phyloP scores from a whole-genome alignment of 2,888 invertebrate genomes.

The Toxonevra muliebris region DNA sequence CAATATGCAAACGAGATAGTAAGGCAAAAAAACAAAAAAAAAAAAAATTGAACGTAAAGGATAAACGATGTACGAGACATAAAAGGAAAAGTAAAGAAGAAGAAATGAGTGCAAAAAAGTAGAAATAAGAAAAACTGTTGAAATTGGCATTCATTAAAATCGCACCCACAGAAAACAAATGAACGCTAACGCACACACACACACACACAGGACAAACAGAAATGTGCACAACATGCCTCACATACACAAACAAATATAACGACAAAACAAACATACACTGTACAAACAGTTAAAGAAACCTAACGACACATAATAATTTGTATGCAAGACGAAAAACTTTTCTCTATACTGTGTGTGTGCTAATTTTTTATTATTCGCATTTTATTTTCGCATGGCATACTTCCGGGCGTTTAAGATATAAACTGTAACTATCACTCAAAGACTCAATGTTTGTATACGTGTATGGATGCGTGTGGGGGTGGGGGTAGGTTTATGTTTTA shows the following conservation, averaged over 20 bases:
- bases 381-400: background rate
- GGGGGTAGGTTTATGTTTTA: no score
- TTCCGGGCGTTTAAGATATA: background rate
- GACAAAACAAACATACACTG: background rate
- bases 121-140: background rate
- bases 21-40: no score
- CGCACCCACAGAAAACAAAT: background rate
- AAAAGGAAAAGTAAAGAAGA: no score
- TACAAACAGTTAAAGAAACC: background rate
- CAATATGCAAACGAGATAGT: no score
- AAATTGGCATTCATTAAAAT: background rate
- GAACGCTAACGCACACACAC: background rate
- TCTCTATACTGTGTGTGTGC: background rate
- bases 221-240: background rate
- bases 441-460: background rate
- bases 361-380: background rate
- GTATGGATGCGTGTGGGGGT: no score
- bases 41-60: no score
- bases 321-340: slow-evolving; percentile 1
- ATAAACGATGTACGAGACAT: background rate
- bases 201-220: no score
- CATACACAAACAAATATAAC: background rate
- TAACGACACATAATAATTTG: background rate
- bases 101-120: background rate
- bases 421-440: background rate